Conservation (phyloP, 2,888 invertebrate species). For the Azorinus chamasolen region DNA sequence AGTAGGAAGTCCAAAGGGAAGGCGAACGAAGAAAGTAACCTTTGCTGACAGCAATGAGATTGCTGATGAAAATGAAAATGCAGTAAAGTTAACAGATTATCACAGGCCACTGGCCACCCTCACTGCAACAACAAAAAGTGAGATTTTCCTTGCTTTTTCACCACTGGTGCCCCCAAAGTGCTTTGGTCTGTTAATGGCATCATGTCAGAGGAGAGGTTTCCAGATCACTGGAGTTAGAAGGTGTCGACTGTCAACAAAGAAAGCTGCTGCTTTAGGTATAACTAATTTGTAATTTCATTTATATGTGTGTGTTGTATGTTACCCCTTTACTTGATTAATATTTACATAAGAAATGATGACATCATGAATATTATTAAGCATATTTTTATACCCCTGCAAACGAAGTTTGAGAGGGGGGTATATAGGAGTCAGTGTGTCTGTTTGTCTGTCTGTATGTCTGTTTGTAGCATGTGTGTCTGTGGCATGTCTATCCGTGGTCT, state of each 20-base stretch:
- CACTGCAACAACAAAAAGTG: slow-evolving; percentile 77
- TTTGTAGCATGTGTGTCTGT: no score
- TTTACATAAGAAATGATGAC: no score
- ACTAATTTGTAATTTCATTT: no score
- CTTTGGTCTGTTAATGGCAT: slow-evolving; percentile 79
- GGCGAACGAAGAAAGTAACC: slow-evolving; percentile 72
- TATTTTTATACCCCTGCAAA: no score
- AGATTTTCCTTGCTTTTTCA: slow-evolving; percentile 80
- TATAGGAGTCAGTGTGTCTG: no score
- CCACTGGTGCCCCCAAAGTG: slow-evolving; percentile 80
- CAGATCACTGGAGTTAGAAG: slow-evolving; percentile 80
- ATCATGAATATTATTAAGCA: no score
- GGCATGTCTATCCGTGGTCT: no score
- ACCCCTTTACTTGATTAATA: no score
- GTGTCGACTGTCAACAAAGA: slow-evolving; percentile 73
- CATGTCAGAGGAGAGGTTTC: slow-evolving; percentile 81
- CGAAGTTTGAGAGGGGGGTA: no score
- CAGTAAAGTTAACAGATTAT: slow-evolving; percentile 1
- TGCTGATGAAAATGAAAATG: slow-evolving; percentile 15
- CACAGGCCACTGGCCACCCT: slow-evolving; percentile 78
- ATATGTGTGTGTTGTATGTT: no score
- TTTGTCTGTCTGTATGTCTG: no score
- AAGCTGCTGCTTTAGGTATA: slow-evolving; percentile 78
- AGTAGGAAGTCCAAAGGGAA: slow-evolving; percentile 72
- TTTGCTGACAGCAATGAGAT: slow-evolving; percentile 52